Conservation (phyloP, 2,888 invertebrate genomes). For the Hypercompe scribonia region DNA sequence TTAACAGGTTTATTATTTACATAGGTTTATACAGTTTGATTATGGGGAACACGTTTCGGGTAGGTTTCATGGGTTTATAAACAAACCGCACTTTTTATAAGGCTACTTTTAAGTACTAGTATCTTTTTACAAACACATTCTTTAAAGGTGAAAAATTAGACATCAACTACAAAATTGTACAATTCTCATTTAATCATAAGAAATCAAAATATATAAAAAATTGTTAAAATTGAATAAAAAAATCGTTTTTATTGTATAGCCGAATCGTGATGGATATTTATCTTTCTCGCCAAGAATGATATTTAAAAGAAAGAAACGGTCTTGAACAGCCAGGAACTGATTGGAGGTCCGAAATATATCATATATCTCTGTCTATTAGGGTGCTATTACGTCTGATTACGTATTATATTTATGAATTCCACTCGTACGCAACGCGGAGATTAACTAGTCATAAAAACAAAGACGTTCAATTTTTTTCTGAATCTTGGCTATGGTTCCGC, state of each 20-base stretch:
- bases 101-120: background rate
- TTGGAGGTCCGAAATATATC: background rate
- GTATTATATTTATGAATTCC: background rate
- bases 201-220: too few relatives aligned
- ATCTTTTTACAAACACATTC: background rate
- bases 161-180: too few relatives aligned
- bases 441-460: constrained; percentile 1
- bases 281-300: too few relatives aligned
- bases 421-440: background rate
- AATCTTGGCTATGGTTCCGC: background rate
- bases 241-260: background rate
- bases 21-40: constrained; percentile 26
- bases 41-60: constrained; percentile 12
- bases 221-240: too few relatives aligned
- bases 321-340: background rate
- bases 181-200: too few relatives aligned
- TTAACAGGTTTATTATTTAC: constrained; percentile 50
- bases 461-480: background rate
- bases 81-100: background rate
- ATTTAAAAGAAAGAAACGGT: background rate
- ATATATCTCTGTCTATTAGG: background rate
- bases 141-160: too few relatives aligned
- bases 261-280: background rate
- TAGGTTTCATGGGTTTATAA: constrained; percentile 16
- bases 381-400: background rate